phyloP scores from a whole-genome alignment of 2,113 vertebrate genomes.

The Alethe castanea region DNA sequence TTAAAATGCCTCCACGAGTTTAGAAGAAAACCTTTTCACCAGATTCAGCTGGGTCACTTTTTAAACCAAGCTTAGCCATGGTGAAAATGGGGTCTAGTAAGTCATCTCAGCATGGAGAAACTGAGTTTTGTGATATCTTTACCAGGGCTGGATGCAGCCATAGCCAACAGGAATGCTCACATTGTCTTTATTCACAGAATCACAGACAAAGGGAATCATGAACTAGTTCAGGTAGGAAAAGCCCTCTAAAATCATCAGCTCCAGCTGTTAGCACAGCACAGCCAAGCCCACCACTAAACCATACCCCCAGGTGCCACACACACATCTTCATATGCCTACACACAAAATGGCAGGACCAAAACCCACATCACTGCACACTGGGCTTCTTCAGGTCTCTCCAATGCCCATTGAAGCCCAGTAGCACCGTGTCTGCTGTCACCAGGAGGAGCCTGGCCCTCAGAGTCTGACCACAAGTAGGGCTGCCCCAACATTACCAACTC shows the following conservation, averaged over 20 bases:
- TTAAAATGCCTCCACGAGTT: background rate
- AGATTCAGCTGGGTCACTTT: background rate
- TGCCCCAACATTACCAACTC: background rate
- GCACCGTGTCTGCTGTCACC: background rate
- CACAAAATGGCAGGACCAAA: background rate
- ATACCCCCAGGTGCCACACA: background rate
- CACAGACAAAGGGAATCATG: no score
- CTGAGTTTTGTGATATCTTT: accelerated
- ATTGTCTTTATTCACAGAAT: background rate
- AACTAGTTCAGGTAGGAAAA: background rate
- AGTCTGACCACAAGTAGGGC: background rate
- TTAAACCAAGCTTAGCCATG: background rate
- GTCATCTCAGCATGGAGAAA: background rate
- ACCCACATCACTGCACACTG: accelerated
- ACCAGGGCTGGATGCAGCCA: background rate
- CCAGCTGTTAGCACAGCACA: no score
- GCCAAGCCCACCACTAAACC: background rate
- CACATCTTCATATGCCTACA: background rate
- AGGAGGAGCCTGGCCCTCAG: background rate
- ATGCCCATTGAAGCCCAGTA: accelerated
- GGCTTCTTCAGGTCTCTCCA: background rate
- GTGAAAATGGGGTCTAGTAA: background rate
- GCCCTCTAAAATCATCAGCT: background rate
- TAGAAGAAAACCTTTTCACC: background rate
- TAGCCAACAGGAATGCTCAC: accelerated